Conservation (phyloP, 1,140 invertebrate genomes). For the Neuroterus valhalla region DNA sequence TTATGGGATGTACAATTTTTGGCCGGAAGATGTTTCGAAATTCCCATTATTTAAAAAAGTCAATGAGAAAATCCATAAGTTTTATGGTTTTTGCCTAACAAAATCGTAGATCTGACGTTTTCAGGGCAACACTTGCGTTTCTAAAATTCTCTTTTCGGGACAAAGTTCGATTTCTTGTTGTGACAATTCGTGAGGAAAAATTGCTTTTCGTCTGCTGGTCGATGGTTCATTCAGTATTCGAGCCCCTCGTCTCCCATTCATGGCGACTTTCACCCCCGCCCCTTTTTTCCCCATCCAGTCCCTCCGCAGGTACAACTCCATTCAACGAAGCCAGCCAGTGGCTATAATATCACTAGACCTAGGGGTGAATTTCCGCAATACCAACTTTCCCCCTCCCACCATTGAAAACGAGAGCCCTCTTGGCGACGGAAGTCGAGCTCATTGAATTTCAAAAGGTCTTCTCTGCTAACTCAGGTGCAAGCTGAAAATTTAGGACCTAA, state of each 20-base stretch:
- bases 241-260: conserved; percentile 5
- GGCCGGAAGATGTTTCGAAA: no score
- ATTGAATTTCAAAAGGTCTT: conserved; percentile 5
- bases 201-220: background rate
- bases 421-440: conserved; percentile 25
- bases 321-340: conserved; percentile 4
- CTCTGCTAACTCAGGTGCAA: background rate
- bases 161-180: no score
- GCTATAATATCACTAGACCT: background rate
- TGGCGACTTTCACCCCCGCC: conserved; percentile 9
- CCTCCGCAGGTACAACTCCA: background rate
- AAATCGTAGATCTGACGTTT: no score
- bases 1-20: no score
- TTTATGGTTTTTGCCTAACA: no score
- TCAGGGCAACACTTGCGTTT: no score
- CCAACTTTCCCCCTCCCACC: background rate
- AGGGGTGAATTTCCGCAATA: conserved; percentile 4
- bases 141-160: no score
- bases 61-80: no score
- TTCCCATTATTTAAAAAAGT: no score
- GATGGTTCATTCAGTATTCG: conserved; percentile 12
- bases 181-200: background rate
- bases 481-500: background rate
- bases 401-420: conserved; percentile 13
- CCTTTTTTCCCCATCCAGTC: background rate